Evolutionary conservation across 2,113 vertebrate species (phyloP).

Genomic region (Xenopus tropicalis): UCB_Xtro_10.0 CM004444.2:70904001-70904500

Average conservation of each 20-base stretch:
- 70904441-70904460: slow-evolving; percentile 51
- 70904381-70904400: slow-evolving; percentile 92
- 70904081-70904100: too few relatives aligned
- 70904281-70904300: slow-evolving; percentile 82
- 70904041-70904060: too few relatives aligned
- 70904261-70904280: slow-evolving; percentile 85
- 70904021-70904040: too few relatives aligned
- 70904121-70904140: too few relatives aligned
- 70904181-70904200: too few relatives aligned
- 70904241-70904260: slow-evolving; percentile 80
- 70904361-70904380: slow-evolving; percentile 87
- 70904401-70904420: slow-evolving; percentile 79
- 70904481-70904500: slow-evolving; percentile 56
- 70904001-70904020: too few relatives aligned
- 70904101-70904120: too few relatives aligned
- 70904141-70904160: too few relatives aligned
- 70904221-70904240: slow-evolving; percentile 87
- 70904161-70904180: too few relatives aligned
- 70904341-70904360: slow-evolving; percentile 80
- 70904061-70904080: too few relatives aligned
- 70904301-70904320: slow-evolving; percentile 57
- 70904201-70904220: slow-evolving; percentile 82
- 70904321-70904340: slow-evolving; percentile 69
- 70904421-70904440: slow-evolving; percentile 74
- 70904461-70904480: slow-evolving; percentile 37